Evolutionary conservation across 2,797 vertebrate species (phyloP).

Genomic region (Halcyon leucocephala): DNA sequence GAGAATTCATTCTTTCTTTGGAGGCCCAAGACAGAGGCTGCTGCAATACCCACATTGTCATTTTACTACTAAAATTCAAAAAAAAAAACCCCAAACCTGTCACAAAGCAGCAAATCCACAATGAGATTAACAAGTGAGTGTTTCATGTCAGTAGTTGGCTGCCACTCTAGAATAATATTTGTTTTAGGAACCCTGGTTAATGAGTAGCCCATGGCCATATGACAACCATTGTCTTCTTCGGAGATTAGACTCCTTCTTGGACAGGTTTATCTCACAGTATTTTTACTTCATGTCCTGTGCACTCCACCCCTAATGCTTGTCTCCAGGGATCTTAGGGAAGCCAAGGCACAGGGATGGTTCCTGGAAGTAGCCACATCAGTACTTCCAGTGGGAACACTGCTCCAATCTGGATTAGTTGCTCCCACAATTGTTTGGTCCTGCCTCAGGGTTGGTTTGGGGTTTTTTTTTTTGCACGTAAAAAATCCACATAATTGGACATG

Average conservation of each 20-base stretch:
- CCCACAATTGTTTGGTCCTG: neutral
- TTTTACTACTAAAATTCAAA: neutral
- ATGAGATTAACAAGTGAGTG: neutral
- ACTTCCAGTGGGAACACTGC: neutral
- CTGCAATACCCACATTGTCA: neutral
- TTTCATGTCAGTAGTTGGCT: neutral
- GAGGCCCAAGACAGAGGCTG: neutral
- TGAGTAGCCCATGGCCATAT: neutral
- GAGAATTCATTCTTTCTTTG: neutral
- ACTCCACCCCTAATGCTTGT: neutral
- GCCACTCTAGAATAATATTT: neutral
- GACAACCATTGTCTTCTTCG: neutral
- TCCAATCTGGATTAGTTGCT: neutral
- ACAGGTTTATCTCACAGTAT: slow-evolving; percentile 21
- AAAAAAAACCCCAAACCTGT: neutral
- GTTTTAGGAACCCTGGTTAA: neutral
- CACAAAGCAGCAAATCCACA: neutral
- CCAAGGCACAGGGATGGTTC: neutral
- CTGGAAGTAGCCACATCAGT: slow-evolving; percentile 5
- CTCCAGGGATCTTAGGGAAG: neutral
- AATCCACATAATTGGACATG: neutral
- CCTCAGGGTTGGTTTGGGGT: neutral
- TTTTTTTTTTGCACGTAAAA: neutral
- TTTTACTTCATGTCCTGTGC: slow-evolving; percentile 24
- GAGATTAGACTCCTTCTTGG: neutral